These are phyloP conservation scores for Batillaria attramentaria DNA, from an alignment of 1,140 invertebrate species.

Conservation along the genomic window DNA sequence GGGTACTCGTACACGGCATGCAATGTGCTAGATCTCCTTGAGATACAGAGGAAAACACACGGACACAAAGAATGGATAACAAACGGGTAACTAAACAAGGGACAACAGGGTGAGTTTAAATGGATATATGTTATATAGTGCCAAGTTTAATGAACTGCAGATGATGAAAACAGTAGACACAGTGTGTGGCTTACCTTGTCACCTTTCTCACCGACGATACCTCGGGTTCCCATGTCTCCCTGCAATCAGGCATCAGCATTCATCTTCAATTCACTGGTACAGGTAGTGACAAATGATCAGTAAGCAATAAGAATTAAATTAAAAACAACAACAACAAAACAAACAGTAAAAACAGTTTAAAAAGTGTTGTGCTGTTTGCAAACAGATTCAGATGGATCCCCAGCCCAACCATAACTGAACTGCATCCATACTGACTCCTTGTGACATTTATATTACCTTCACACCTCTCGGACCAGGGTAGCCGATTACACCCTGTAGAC, in stretches of 20 bases:
- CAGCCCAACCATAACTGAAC: too few species aligned
- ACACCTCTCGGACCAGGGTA: slow-evolving; percentile 64
- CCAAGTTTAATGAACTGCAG: too few species aligned
- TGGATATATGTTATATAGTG: neutral
- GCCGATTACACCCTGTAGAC: slow-evolving; percentile 60
- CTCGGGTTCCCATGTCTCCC: slow-evolving; percentile 77
- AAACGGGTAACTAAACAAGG: neutral
- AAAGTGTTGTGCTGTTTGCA: neutral
- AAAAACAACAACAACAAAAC: neutral
- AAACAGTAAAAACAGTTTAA: neutral
- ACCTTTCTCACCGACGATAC: slow-evolving; percentile 79
- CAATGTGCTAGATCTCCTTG: too few species aligned
- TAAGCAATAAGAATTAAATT: neutral
- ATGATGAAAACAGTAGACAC: neutral
- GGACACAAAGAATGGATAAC: too few species aligned
- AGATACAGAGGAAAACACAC: too few species aligned
- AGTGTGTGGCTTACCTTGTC: slow-evolving; percentile 76
- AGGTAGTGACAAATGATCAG: neutral
- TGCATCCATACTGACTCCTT: too few species aligned
- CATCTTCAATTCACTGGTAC: neutral
- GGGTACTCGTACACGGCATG: too few species aligned
- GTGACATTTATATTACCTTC: slow-evolving; percentile 60
- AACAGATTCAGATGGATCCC: too few species aligned
- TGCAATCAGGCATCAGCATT: slow-evolving; percentile 30
- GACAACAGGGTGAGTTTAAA: neutral